Base-by-base conservation (phyloP, 92 coral and sea anemone genomes). In the Zoanthus solanderi region DNA sequence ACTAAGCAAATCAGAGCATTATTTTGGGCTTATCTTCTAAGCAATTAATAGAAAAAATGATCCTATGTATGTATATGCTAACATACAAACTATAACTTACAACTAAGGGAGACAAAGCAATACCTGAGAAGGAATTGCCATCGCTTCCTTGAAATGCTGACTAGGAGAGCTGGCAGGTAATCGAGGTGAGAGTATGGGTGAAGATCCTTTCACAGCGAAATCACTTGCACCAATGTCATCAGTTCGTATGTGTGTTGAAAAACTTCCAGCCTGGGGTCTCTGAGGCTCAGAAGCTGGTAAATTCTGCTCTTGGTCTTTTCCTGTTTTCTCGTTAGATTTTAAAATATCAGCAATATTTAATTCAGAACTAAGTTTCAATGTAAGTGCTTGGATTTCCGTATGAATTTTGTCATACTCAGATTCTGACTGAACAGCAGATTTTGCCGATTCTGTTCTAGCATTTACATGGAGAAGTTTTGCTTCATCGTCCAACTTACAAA, bases 371-470 rank as follows among this genome's bases (percentile, higher is more conserved):
- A 81, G 75, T 23, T 81, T 81, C 60, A 81, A 11, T 0, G 85
- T 81, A 45, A 81, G 75, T 48, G 67, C 85, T 34, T 81, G 75
- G 28, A 81, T 81, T 63, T 81, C 85, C 5, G 76, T 45, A 32
- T 81, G 85, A n/a, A 81, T 81, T 67, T 81, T 81, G 75, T 81
- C 85, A 47, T 81, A 81, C 28, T 81, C 85, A 18, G 85, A 66
- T 47, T 81, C 75, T 45, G 85, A 81, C 7, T 81, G 85, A n/a
- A 9, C 46, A 28, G 83, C 29, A 9, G 85, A 81, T n/a, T 81
- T 81, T 23, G 85, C 61, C 23, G 85, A 81, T 37, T 66, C 66
- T 81, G 85, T 23, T 23, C 48, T 71, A 66, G 28, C 50, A 57
- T 73, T 67, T 14, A 37, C 0, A 31, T 81, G 60, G 30, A 12